phyloP scores from a whole-genome alignment of 2,797 vertebrate species.

The Poecilia picta region DNA sequence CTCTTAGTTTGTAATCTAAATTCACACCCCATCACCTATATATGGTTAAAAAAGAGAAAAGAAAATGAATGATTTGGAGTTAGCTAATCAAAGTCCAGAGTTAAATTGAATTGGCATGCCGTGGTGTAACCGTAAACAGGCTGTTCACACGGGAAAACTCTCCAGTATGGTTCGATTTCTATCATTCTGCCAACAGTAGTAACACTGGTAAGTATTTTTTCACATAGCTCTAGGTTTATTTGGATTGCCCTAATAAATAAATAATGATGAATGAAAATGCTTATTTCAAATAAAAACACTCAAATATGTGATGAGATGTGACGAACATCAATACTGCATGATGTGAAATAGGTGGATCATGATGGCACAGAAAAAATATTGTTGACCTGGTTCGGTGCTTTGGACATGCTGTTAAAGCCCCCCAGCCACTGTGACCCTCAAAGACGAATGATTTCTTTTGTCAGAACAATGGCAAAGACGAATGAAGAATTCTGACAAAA shows the following conservation, averaged over 20 bases:
- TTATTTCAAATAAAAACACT: no score
- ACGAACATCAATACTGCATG: background rate
- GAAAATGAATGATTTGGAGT: background rate
- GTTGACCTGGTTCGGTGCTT: conserved; percentile 25
- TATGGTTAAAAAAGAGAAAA: background rate
- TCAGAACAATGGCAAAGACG: conserved; percentile 55
- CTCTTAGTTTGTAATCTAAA: background rate
- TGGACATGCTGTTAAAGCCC: conserved; percentile 3
- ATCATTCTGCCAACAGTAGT: background rate
- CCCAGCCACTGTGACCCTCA: conserved; percentile 25
- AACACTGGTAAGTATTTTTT: background rate
- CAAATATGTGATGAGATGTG: background rate
- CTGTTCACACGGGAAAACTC: background rate
- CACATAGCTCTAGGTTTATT: background rate
- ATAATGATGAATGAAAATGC: background rate
- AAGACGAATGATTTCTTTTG: conserved; percentile 43
- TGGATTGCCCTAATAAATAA: background rate
- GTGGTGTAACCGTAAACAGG: background rate
- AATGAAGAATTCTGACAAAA: conserved; percentile 67
- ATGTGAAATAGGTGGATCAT: conserved; percentile 44
- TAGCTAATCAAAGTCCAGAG: background rate
- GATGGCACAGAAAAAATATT: conserved; percentile 22
- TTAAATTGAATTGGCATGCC: background rate
- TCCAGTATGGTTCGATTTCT: background rate
- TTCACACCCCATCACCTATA: background rate